Evolutionary conservation across 2,797 vertebrate genomes (phyloP).

Genomic region (Chaunax sp.): DNA sequence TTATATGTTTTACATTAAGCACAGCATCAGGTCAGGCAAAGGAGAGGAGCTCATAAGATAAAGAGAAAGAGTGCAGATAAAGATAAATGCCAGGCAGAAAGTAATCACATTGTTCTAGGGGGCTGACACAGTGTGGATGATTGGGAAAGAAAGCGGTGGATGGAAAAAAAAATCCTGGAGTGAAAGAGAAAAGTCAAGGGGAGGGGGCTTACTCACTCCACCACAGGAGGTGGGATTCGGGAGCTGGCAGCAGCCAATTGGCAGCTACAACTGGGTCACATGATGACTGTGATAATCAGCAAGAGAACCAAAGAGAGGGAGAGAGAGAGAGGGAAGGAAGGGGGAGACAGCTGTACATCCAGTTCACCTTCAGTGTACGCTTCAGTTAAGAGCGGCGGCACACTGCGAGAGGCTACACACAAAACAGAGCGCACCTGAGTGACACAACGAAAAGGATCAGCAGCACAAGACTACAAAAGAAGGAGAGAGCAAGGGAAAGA

Average conservation of each 20-base stretch:
- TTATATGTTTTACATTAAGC: conserved; percentile 1
- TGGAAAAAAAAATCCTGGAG: conserved; percentile 42
- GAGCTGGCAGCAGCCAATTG: conserved; percentile 68
- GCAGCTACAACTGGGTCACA: conserved; percentile 72
- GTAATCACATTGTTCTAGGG: background rate
- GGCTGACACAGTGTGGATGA: background rate
- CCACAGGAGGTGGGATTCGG: conserved; percentile 66
- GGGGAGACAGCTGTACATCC: conserved; percentile 61
- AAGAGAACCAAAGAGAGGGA: conserved; percentile 52
- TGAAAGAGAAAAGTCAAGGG: conserved; percentile 59
- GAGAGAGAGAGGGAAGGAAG: conserved; percentile 24
- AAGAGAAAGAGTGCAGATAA: background rate
- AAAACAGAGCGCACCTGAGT: conserved; percentile 46
- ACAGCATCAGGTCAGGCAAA: background rate
- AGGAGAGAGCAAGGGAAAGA: conserved; percentile 37
- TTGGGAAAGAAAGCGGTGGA: conserved; percentile 1
- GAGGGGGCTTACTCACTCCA: conserved; percentile 75
- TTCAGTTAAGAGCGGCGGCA: conserved; percentile 62
- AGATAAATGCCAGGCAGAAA: conserved; percentile 1
- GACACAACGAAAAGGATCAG: conserved; percentile 38
- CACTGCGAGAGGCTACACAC: conserved; percentile 25
- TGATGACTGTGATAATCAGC: conserved; percentile 64
- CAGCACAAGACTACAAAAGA: conserved; percentile 47
- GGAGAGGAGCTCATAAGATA: background rate
- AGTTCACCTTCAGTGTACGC: conserved; percentile 71